Evolutionary conservation across 2,797 vertebrate species (phyloP).

Genomic region (Onychomys leucogaster): DNA sequence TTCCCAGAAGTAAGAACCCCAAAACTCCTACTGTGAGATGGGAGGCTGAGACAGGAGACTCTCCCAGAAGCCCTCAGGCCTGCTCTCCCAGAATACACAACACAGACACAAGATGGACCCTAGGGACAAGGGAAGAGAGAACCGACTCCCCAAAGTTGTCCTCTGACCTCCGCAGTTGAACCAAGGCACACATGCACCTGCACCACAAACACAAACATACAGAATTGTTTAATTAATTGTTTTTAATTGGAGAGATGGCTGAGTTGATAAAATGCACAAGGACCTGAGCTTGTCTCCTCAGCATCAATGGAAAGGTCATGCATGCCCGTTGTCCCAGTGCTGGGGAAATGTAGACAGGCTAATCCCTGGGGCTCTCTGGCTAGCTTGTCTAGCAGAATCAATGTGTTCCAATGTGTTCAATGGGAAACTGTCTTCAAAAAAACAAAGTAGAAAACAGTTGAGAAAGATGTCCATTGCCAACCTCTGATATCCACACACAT

Average conservation of each 20-base stretch:
- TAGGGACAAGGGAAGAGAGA: not conserved
- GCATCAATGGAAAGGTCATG: not conserved
- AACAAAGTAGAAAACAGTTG: too few species aligned
- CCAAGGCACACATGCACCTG: not conserved
- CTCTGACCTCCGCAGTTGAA: not conserved
- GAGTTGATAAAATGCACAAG: not conserved
- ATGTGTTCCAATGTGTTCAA: not conserved
- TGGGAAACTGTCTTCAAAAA: not conserved
- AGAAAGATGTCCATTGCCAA: not conserved
- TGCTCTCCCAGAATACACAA: not conserved
- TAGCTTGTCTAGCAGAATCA: not conserved
- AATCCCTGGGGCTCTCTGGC: not conserved
- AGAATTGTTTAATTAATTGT: not conserved
- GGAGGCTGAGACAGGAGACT: not conserved
- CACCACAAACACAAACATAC: not conserved
- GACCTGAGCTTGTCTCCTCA: not conserved
- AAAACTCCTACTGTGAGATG: not conserved
- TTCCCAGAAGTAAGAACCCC: not conserved
- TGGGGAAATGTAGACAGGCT: not conserved
- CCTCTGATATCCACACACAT: not conserved
- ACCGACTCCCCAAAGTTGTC: not conserved
- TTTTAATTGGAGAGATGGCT: not conserved
- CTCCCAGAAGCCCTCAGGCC: not conserved
- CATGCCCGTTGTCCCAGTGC: not conserved
- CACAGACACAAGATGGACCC: not conserved